Percentiles rank a stretch among this genome's conserved stretches.
Evolutionary conservation across 2,888 invertebrate genomes (phyloP).

Genomic region (Argynnis bischoffii): DNA sequence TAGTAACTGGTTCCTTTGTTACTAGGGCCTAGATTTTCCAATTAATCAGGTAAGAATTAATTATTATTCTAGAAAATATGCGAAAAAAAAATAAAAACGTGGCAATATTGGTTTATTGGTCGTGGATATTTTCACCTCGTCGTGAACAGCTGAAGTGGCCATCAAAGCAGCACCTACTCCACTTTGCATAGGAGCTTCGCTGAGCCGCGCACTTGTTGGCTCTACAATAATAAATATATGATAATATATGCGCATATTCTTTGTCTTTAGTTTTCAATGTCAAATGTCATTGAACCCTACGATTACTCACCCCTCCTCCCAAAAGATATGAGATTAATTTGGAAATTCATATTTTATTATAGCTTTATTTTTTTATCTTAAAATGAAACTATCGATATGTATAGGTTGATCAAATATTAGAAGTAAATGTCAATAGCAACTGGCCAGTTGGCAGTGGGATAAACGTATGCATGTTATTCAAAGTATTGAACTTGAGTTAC

Average conservation of each 20-base stretch:
- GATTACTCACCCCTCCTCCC: constrained; percentile 19
- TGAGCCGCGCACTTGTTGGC: constrained; percentile 3
- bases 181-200: constrained; percentile 8
- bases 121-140: constrained; percentile 23
- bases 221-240: constrained; percentile 17
- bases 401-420: too few species aligned
- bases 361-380: too few species aligned
- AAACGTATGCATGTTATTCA: background rate
- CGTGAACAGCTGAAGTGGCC: constrained; percentile 21
- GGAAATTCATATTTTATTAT: constrained; percentile 13
- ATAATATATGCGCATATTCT: constrained; percentile 1
- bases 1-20: too few species aligned
- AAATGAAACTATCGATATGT: too few species aligned
- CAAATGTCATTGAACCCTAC: background rate
- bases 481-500: too few species aligned
- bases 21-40: too few species aligned
- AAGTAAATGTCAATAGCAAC: background rate
- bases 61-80: background rate
- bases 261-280: constrained; percentile 7
- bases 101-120: background rate
- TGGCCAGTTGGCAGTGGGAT: background rate
- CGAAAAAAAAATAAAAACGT: background rate
- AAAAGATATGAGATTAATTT: constrained; percentile 20
- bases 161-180: constrained; percentile 28
- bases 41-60: too few species aligned